phyloP scores from a whole-genome alignment of 2,888 invertebrate species.

The Cephus sareptanus region DNA sequence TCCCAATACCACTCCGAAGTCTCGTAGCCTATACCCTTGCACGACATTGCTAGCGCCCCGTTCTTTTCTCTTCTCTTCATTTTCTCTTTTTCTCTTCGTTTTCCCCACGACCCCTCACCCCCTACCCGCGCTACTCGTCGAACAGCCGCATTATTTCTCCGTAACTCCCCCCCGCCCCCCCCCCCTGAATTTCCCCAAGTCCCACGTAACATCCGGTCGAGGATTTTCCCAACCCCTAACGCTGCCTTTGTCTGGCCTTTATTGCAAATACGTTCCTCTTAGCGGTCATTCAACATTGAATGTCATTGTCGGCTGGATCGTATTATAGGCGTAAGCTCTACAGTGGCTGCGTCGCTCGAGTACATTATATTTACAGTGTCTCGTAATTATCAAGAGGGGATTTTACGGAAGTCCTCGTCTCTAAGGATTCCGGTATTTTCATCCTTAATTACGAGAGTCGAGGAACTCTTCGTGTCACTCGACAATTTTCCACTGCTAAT shows the following conservation, averaged over 20 bases:
- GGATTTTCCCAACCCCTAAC: neutral
- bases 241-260: slow-evolving; percentile 22
- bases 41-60: neutral
- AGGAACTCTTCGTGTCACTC: neutral
- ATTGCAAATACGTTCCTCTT: slow-evolving; percentile 24
- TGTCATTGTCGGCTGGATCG: slow-evolving; percentile 42
- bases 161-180: neutral
- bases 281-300: slow-evolving; percentile 40
- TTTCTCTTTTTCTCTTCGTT: slow-evolving; percentile 25
- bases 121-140: neutral
- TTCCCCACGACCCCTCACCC: slow-evolving; percentile 12
- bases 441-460: neutral
- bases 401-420: neutral
- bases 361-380: neutral
- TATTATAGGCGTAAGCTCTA: slow-evolving; percentile 27
- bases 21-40: neutral
- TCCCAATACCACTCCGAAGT: slow-evolving; percentile 11
- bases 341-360: neutral
- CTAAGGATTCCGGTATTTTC: neutral
- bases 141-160: neutral
- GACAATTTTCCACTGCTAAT: neutral
- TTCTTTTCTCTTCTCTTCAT: slow-evolving; percentile 3
- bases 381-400: neutral
- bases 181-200: neutral
- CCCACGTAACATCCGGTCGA: neutral